A percentile compares a stretch with the other conserved stretches of the same genome.
phyloP scores from a whole-genome alignment of 1,140 invertebrate species.

The Meteorus sp. region DNA sequence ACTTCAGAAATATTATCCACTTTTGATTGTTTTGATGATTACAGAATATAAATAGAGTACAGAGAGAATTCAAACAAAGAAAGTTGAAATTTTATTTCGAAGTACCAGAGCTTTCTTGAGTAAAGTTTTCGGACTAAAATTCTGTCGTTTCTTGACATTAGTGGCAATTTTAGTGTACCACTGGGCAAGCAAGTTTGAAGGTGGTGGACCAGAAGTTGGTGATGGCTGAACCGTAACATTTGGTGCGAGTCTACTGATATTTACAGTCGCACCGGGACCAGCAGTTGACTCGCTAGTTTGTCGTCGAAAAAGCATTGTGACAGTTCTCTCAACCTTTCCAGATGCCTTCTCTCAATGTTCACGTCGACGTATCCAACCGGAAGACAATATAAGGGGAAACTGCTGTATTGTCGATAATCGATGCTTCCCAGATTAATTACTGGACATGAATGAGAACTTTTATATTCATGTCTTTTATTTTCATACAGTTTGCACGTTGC shows the following conservation, averaged over 20 bases:
- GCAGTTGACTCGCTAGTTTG: conserved; percentile 49
- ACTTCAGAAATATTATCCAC: background rate
- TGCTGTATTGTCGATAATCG: no score
- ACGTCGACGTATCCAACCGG: no score
- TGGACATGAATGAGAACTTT: no score
- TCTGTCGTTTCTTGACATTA: conserved; percentile 56
- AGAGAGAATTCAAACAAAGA: background rate
- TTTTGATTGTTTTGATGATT: background rate
- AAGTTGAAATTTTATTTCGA: background rate
- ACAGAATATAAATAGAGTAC: background rate
- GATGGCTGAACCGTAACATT: conserved; percentile 38
- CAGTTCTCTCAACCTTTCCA: background rate
- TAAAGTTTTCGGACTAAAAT: conserved; percentile 52
- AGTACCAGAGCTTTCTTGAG: conserved; percentile 56
- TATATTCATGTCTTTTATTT: no score
- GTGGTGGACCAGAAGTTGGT: conserved; percentile 46
- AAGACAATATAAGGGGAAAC: no score
- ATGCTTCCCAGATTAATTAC: no score
- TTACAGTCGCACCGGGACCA: conserved; percentile 28
- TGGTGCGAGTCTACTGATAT: conserved; percentile 13
- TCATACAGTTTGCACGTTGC: no score
- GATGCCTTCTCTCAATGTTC: no score
- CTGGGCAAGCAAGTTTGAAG: conserved; percentile 44
- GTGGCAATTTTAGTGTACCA: conserved; percentile 59
- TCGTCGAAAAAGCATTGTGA: conserved; percentile 43